Conservation (phyloP, 2,888 invertebrate species). For the Pollenia griseotomentosa region DNA sequence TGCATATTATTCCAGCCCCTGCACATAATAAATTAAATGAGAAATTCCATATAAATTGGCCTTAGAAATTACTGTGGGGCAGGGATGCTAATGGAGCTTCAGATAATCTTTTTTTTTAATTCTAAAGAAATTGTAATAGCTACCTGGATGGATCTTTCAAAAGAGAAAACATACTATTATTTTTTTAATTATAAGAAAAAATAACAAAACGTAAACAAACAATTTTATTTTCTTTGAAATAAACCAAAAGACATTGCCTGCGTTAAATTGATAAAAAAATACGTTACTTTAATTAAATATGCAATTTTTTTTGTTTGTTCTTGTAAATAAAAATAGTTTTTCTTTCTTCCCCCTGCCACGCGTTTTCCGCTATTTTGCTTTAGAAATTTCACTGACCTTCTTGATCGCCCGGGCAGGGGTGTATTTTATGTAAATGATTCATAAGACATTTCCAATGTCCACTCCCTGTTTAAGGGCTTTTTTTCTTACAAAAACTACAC, state of each 20-base stretch:
- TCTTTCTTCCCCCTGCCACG: conserved; percentile 43
- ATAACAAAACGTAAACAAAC: too few relatives aligned
- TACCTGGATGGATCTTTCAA: too few relatives aligned
- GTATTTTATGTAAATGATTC: conserved; percentile 72
- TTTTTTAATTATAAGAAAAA: too few relatives aligned
- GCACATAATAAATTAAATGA: too few relatives aligned
- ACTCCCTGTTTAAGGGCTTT: conserved; percentile 50
- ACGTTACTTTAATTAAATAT: conserved; percentile 75
- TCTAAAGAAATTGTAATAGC: too few relatives aligned
- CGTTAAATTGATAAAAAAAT: conserved; percentile 41
- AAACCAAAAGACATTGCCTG: not conserved
- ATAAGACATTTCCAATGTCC: conserved; percentile 67
- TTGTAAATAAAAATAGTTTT: conserved; percentile 25
- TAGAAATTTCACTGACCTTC: conserved; percentile 39
- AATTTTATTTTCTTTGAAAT: too few relatives aligned
- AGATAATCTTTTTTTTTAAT: too few relatives aligned
- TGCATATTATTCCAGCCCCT: too few relatives aligned
- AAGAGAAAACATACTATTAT: too few relatives aligned
- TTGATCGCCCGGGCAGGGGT: conserved; percentile 55
- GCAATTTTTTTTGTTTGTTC: conserved; percentile 36
- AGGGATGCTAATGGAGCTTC: too few relatives aligned
- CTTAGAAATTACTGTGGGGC: too few relatives aligned
- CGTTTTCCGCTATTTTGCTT: conserved; percentile 60
- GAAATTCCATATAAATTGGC: too few relatives aligned
- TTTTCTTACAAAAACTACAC: not conserved